These are phyloP conservation scores for Sinohyriopsis cumingii DNA, from an alignment of 2,888 invertebrate species.

Conservation along the genomic window DNA sequence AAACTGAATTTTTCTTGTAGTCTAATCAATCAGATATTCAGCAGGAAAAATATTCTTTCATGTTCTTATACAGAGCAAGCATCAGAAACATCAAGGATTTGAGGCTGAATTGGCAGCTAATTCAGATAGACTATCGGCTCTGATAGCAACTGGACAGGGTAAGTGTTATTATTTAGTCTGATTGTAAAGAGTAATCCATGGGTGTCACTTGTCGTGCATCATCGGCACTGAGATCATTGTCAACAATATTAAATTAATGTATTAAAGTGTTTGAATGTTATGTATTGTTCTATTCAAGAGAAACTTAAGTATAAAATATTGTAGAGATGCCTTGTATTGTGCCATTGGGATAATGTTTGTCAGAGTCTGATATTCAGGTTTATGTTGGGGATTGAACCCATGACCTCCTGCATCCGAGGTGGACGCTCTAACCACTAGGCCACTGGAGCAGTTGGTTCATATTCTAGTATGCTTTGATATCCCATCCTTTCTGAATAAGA, in stretches of 20 bases:
- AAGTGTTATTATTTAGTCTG: conserved; percentile 23
- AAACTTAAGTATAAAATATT: no score
- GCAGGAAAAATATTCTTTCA: not conserved
- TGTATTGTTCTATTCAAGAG: not conserved
- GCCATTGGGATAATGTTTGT: no score
- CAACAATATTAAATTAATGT: not conserved
- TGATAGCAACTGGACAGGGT: conserved; percentile 89
- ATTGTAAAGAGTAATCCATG: not conserved
- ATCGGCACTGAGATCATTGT: not conserved
- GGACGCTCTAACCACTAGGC: no score
- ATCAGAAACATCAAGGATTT: conserved; percentile 99
- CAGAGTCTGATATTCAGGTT: no score
- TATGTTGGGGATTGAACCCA: no score
- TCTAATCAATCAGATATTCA: not conserved
- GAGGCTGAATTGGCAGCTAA: conserved; percentile 99
- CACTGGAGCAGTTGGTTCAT: no score
- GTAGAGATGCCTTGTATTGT: no score
- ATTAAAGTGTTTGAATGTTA: not conserved
- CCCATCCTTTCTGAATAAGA: no score
- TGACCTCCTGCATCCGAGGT: no score
- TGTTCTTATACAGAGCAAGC: conserved; percentile 80
- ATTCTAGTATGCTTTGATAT: no score
- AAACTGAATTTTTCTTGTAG: not conserved
- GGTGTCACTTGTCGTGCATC: not conserved
- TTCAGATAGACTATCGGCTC: conserved; percentile 96